These are phyloP conservation scores for Pseudomyrmex dendroicus DNA, from an alignment of 1,140 invertebrate genomes.

Conservation along the genomic window DNA sequence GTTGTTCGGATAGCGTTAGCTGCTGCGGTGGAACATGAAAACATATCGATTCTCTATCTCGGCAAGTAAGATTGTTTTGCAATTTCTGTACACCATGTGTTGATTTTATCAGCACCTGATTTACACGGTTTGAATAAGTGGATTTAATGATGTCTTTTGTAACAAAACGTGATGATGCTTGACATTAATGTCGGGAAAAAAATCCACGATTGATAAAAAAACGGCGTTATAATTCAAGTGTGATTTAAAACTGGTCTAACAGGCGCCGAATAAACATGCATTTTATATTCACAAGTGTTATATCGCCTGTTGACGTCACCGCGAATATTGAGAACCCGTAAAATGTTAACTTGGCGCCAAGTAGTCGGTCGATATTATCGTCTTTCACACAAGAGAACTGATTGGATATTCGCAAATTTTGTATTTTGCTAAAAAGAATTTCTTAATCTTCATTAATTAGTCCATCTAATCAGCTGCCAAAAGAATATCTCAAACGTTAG, in stretches of 20 bases:
- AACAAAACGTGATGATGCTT: no score
- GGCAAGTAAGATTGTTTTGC: neutral
- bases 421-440: conserved; percentile 28
- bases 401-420: conserved; percentile 50
- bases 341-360: conserved; percentile 72
- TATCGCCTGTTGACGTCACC: conserved; percentile 61
- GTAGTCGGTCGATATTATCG: conserved; percentile 54
- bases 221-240: conserved; percentile 44
- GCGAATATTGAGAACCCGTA: conserved; percentile 36
- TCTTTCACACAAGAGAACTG: conserved; percentile 18
- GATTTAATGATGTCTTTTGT: conserved; percentile 2
- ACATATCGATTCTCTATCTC: neutral
- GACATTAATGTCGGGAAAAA: conserved; percentile 45
- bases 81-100: no score
- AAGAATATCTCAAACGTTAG: neutral
- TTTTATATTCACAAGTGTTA: conserved; percentile 62
- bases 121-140: conserved; percentile 13
- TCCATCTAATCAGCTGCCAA: neutral
- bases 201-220: neutral
- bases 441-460: neutral
- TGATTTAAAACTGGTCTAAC: conserved; percentile 69
- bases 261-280: conserved; percentile 71
- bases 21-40: neutral
- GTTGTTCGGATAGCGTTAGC: neutral
- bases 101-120: neutral